These are phyloP conservation scores for Mallotus villosus DNA, from an alignment of 2,797 vertebrate genomes.

Conservation along the genomic window DNA sequence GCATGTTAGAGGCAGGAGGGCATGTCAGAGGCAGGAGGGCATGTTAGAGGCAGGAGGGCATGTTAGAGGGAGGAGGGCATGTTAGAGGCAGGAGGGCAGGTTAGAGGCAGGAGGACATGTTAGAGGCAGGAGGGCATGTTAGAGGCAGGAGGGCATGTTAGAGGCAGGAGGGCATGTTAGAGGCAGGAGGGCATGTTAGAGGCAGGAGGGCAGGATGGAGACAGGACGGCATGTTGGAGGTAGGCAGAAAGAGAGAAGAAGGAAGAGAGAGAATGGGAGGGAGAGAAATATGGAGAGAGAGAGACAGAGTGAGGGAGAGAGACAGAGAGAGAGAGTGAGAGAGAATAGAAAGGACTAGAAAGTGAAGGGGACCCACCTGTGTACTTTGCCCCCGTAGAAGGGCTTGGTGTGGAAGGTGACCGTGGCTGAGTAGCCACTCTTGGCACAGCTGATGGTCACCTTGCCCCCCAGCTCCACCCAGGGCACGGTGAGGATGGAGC, in stretches of 20 bases:
- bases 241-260: neutral
- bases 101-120: neutral
- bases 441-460: conserved; percentile 87
- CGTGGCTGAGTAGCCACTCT: conserved; percentile 87
- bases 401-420: conserved; percentile 97
- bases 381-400: conserved; percentile 94
- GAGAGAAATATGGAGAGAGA: no score
- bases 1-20: no score
- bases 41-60: no score
- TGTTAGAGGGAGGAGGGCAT: no score
- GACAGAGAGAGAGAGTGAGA: neutral
- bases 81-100: neutral
- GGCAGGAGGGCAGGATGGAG: no score
- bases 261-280: neutral
- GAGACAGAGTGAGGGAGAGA: no score
- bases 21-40: no score
- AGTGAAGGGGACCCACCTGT: conserved; percentile 76
- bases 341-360: no score
- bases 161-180: no score
- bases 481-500: conserved; percentile 94
- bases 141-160: no score
- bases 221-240: neutral
- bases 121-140: no score
- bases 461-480: conserved; percentile 97
- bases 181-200: no score